Percentiles rank a stretch among this genome's conserved stretches.
phyloP scores from a whole-genome alignment of 2,888 invertebrate species.

The Tetropium fuscum region DNA sequence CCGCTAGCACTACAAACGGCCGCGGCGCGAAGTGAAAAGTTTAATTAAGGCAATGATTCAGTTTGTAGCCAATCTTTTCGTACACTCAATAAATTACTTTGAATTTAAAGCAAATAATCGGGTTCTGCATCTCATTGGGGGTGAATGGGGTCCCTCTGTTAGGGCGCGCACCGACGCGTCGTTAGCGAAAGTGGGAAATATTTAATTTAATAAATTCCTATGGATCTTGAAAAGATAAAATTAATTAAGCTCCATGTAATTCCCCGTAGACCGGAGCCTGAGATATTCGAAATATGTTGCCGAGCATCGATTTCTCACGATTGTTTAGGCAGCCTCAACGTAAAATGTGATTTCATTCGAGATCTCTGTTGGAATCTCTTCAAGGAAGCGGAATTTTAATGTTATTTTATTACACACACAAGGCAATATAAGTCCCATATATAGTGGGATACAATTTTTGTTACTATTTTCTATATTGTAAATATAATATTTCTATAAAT shows the following conservation, averaged over 20 bases:
- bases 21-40: constrained; percentile 5
- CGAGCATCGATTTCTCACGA: background rate
- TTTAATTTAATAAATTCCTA: constrained; percentile 12
- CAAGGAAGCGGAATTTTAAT: no score
- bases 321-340: no score
- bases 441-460: no score
- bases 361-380: no score
- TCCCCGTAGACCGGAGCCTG: background rate
- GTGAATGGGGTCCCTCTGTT: background rate
- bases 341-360: no score
- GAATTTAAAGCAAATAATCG: constrained; percentile 13
- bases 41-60: constrained; percentile 22
- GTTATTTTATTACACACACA: no score
- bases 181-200: constrained; percentile 9
- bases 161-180: background rate
- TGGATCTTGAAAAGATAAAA: constrained; percentile 5
- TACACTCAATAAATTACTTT: constrained; percentile 22
- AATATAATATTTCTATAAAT: no score
- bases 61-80: constrained; percentile 8
- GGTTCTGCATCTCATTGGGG: background rate
- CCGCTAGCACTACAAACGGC: no score
- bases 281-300: background rate
- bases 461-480: no score
- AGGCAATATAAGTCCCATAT: no score
- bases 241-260: constrained; percentile 5